Base-by-base conservation (phyloP, 2,113 vertebrate species). In the Anas platyrhynchos region DNA sequence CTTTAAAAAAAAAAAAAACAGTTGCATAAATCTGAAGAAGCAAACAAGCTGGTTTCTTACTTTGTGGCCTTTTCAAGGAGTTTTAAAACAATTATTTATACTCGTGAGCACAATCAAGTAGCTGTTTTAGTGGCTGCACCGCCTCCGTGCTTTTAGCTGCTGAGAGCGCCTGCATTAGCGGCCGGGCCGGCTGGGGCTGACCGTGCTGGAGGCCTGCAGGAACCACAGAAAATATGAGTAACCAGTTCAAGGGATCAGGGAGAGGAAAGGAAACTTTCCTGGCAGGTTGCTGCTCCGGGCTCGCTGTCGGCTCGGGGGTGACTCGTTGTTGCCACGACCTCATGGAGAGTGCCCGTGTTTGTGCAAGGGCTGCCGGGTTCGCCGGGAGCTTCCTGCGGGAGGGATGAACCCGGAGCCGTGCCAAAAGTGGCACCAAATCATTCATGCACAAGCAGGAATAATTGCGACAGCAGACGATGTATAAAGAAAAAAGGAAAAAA, bases 221-320 rank as follows among this genome's bases (percentile, higher is more conserved):
- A 90, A 29, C 15, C 66, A 25, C 16, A 68, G 93, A 94, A 92
- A 94, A 71, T 56, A 11, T 82, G 84, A 94, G 81, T 85, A 68
- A 85, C 18, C 48, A 0, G 86, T 50, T 75, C 61, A 56, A 38
- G 92, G 91, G 69, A 63, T 32, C 38, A 38, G 92, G 0, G 58
- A 29, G 34, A 75, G 96, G 77, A 55, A 84, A 54, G 91, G 46
- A 75, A 94, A 88, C 77, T 92, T 93, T 93, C 86, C 88, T 86
- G 91, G 69, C 83, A 68, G n/a, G 68, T 20, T 25, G 38, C 91
- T 75, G 1, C 16, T 32, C 2, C 4, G 21, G 46, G 2, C 46
- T 41, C 41, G 3, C 89, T 34, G 55, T 3, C 0, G 2, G 21
- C 20, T 32, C 3, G 2, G 36, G 41, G 62, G 9, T 66, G 68